phyloP scores from a whole-genome alignment of 92 coral and sea anemone genomes.

The Phymanthus crucifer region DNA sequence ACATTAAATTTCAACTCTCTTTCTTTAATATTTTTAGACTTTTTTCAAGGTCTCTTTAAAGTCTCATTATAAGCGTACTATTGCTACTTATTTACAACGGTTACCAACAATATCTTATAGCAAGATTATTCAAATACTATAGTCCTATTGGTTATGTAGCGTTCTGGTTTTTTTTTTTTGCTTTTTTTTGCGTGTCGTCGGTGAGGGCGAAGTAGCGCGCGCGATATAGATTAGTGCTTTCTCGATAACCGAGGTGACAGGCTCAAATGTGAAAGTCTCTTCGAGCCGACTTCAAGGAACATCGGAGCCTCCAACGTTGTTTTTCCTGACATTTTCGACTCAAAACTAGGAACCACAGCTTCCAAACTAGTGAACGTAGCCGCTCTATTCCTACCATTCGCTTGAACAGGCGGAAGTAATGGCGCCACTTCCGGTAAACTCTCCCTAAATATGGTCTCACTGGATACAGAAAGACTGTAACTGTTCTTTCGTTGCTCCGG shows the following conservation, averaged over 20 bases:
- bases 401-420: background rate
- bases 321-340: background rate
- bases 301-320: background rate
- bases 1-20: too few species aligned
- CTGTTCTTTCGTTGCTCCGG: conserved; percentile 1
- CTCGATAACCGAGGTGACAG: background rate
- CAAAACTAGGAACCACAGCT: background rate
- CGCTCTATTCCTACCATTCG: background rate
- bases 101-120: too few species aligned
- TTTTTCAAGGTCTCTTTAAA: background rate
- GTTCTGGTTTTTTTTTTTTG: too few species aligned
- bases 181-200: too few species aligned
- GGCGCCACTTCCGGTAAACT: background rate
- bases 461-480: background rate
- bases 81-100: too few species aligned
- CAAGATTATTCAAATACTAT: too few species aligned
- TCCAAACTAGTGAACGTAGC: conserved; percentile 1
- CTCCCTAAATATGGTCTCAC: background rate
- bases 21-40: background rate
- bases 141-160: background rate
- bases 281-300: background rate
- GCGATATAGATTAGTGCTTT: background rate
- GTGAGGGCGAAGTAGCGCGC: too few species aligned
- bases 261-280: background rate
- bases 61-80: too few species aligned